phyloP scores from a whole-genome alignment of 2,888 invertebrate species.

The Oasisia sp. region DNA sequence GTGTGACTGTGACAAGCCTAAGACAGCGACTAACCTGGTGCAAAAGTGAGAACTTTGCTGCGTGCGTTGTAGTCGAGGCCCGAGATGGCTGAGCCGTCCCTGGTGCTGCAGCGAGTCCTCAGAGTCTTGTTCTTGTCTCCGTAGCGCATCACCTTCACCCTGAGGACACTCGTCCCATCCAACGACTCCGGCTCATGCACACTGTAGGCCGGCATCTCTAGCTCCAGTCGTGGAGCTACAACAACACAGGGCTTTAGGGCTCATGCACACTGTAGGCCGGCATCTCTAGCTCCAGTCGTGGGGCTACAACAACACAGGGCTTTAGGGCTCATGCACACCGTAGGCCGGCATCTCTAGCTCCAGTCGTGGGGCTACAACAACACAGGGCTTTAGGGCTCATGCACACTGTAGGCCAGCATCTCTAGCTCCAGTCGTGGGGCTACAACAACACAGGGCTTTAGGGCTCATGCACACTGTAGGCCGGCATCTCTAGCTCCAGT shows the following conservation, averaged over 20 bases:
- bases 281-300: constrained; percentile 55
- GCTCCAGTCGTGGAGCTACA: constrained; percentile 56
- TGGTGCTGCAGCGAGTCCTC: constrained; percentile 59
- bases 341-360: no score
- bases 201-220: constrained; percentile 57
- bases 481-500: no score
- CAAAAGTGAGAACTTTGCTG: constrained; percentile 57
- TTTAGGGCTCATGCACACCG: no score
- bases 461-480: no score
- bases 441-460: no score
- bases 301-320: constrained; percentile 45
- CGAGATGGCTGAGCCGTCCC: constrained; percentile 64
- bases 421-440: no score
- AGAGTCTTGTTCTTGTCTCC: constrained; percentile 57
- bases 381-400: no score
- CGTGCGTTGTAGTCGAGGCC: constrained; percentile 63
- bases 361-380: no score
- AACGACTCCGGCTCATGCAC: constrained; percentile 55
- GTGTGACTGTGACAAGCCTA: background rate
- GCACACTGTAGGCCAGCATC: no score
- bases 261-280: constrained; percentile 58
- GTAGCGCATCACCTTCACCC: constrained; percentile 52
- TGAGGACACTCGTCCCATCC: constrained; percentile 50
- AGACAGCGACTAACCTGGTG: constrained; percentile 50
- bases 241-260: constrained; percentile 40